phyloP scores from a whole-genome alignment of 2,113 vertebrate species.

The Calidris pygmaea region DNA sequence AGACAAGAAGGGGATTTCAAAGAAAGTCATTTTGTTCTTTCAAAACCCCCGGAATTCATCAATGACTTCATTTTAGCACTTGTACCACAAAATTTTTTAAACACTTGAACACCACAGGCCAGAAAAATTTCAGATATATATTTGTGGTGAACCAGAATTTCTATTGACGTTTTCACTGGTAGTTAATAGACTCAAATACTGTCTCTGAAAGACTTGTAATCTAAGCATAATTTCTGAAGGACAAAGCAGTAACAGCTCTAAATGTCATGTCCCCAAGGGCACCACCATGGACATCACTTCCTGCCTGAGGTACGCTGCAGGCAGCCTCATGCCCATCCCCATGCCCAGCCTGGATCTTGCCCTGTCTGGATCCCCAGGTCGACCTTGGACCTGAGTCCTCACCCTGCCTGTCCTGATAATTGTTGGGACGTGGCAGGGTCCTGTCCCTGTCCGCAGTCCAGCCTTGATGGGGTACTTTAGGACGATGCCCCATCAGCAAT shows the following conservation, averaged over 20 bases:
- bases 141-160: not conserved
- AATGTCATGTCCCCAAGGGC: not conserved
- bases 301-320: not conserved
- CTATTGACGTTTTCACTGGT: not conserved
- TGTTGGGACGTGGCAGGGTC: fast-evolving
- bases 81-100: not conserved
- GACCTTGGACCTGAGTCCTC: not conserved
- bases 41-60: not conserved
- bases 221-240: not conserved
- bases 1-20: not conserved
- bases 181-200: not conserved
- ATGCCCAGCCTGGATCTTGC: not conserved
- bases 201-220: not conserved
- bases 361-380: no score
- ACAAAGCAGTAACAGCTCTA: not conserved
- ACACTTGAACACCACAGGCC: not conserved
- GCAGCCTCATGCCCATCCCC: not conserved
- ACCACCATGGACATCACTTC: not conserved
- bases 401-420: not conserved
- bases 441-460: not conserved
- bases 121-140: not conserved
- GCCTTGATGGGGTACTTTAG: fast-evolving
- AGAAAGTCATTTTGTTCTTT: not conserved
- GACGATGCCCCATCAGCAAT: fast-evolving
- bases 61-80: not conserved